Evolutionary conservation across 2,888 invertebrate genomes (phyloP), one percentile per base, ranked within the genome.

Genomic region (Andrena minutula): DNA sequence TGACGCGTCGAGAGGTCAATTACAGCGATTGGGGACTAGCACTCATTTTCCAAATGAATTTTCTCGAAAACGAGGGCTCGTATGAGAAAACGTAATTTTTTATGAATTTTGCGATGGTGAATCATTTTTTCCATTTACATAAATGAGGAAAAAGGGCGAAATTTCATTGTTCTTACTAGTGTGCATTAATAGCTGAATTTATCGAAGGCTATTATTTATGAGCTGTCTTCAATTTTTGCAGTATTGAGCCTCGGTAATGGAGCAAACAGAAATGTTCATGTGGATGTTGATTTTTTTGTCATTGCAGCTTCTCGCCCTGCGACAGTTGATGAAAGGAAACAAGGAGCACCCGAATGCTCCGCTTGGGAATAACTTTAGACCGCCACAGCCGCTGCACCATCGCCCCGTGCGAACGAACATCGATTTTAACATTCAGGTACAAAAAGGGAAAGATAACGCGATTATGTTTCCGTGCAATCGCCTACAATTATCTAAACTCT

Each of bases 371-470:
- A 99, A 99, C 95, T 98, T 97, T 95, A 96, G 99, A 92, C 99
- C 99, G 78, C 97, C 98, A 66, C 98, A 98, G 94, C 97, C 98
- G 73, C 95, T 99, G 83, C 97, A 99, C 94, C 98, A 99, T 95
- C 96, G 99, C 90, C 97, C 99, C 76, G 97, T 99, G 88, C 95
- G 99, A 94, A 99, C 99, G 89, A 99, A 99, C 95, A 99, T 99
- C 94, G 98, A 99, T 95, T 99, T 99, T 94, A 97, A 97, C 94
- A 53, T 78, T 72, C 72, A 78, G 79, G 79, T 78, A 78, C 51
- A 20, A 12, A 51, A 41, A 56, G 35, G 41, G 41, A 41, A 41
- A 41, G 41, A 41, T 41, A 58, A 16, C 30, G 47, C 6, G 10
- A 41, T 41, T 41, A 41, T 8, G 51, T 63, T 30, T 10, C 20